Evolutionary conservation across 2,797 vertebrate species (phyloP), one percentile per base, ranked within the genome.

Genomic region (Scarus forsteni): DNA sequence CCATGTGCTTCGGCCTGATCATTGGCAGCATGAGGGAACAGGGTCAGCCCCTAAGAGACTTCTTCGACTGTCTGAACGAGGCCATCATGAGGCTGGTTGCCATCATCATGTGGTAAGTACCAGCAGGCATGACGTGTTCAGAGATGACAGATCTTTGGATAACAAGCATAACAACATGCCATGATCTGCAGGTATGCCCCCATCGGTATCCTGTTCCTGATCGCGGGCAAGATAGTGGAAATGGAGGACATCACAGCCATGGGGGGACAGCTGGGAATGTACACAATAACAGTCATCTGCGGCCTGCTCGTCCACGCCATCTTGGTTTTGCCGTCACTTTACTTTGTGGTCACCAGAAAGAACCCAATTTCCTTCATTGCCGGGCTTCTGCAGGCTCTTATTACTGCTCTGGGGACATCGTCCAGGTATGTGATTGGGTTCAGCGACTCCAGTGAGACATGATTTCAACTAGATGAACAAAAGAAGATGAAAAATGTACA

Each of bases 31-130:
- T 96, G 95, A 91, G 85, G 73, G 95, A 96, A 16, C 86, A 94
- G 70, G 95, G 95, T 0, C 88, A 91, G 67, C 90, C 95, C 0
- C 92, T 96, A 36, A 92, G 73, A 19, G 94, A 96, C 72, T 95
- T 96, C 90, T 96, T 96, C 8, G 94, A 95, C 82, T 94, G 93
- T 79, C 93, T 96, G 60, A 96, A 95, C 19, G 94, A 96, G 69
- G 95, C 93, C 84, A 95, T 96, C 76, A 96, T 96, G 95, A 93
- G 90, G 70, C 93, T 96, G 60, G 95, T 96, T 3, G 92, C 89
- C 56, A 93, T 96, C 69, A 95, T 96, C 72, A 96, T 96, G 94
- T 95, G 94, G 94, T 96, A 76, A 85, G 94, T 80, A 39, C 15
- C 38, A 38, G 9, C 9, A 27, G 48, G 7, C 34, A 39, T 42